Evolutionary conservation across 2,888 invertebrate genomes (phyloP).

Genomic region (Philopedon plagiatum): DNA sequence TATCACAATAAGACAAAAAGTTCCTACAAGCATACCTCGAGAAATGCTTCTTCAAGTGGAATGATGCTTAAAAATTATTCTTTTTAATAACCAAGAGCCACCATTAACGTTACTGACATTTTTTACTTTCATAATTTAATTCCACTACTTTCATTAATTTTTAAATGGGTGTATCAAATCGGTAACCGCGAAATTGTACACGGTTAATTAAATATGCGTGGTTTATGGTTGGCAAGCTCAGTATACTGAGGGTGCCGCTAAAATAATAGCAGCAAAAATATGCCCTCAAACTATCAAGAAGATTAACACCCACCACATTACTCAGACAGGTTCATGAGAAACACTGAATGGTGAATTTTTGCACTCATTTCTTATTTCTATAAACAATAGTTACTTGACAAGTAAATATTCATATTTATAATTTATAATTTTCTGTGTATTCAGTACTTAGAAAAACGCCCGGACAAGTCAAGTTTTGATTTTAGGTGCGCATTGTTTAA

Average conservation of each 20-base stretch:
- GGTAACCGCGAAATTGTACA: slow-evolving; percentile 39
- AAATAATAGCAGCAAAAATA: slow-evolving; percentile 46
- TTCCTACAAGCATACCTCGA: no score
- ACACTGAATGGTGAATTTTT: slow-evolving; percentile 21
- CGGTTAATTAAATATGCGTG: slow-evolving; percentile 39
- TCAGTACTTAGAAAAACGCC: no score
- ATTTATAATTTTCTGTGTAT: no score
- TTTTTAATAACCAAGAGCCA: neutral
- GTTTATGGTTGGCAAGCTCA: slow-evolving; percentile 36
- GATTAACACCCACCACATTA: slow-evolving; percentile 47
- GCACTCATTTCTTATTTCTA: no score
- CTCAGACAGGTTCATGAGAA: slow-evolving; percentile 39
- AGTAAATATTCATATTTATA: no score
- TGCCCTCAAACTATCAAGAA: slow-evolving; percentile 46
- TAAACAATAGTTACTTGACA: neutral
- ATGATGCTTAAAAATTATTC: no score
- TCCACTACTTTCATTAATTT: slow-evolving; percentile 48
- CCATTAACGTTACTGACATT: slow-evolving; percentile 27
- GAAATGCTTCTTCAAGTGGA: no score
- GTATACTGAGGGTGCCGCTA: slow-evolving; percentile 49
- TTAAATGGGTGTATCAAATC: slow-evolving; percentile 50
- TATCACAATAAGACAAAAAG: no score
- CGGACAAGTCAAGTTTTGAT: no score
- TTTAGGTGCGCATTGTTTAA: no score
- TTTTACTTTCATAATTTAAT: slow-evolving; percentile 38